Percentiles rank a stretch among this genome's conserved stretches.
Conservation (phyloP, 2,113 vertebrate species). For the Malaclemys terrapin region DNA sequence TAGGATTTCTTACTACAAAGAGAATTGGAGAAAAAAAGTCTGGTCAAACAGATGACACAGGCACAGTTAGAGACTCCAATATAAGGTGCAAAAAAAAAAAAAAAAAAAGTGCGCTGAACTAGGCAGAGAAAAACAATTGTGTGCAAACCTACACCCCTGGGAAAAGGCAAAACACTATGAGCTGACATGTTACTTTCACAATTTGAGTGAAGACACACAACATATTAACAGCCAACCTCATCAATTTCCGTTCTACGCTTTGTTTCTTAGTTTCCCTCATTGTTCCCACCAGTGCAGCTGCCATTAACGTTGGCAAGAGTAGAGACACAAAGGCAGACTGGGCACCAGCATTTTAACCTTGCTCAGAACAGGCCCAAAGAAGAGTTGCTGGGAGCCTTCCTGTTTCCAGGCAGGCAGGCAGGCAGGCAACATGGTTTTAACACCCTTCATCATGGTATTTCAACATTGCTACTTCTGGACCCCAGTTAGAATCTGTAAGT, state of each 20-base stretch:
- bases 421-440: not conserved
- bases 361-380: not conserved
- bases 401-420: not conserved
- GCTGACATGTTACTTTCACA: not conserved
- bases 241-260: not conserved
- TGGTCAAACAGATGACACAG: not conserved
- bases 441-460: not conserved
- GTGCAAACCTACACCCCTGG: constrained; percentile 12
- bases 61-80: not conserved
- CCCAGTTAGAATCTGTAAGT: not conserved
- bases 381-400: not conserved
- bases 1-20: not conserved
- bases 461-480: not conserved
- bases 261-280: not conserved
- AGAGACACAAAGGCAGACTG: not conserved
- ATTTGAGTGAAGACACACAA: not conserved
- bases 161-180: not conserved
- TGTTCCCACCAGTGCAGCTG: not conserved
- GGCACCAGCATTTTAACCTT: not conserved
- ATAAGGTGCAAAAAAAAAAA: not conserved
- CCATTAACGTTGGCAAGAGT: not conserved
- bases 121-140: not conserved
- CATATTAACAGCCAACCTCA: not conserved
- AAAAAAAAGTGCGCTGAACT: not conserved
- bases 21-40: not conserved